Percentiles rank a stretch among this genome's conserved stretches.
These are phyloP conservation scores for Eubucco bourcierii DNA, from an alignment of 2,113 vertebrate species.

Conservation along the genomic window DNA sequence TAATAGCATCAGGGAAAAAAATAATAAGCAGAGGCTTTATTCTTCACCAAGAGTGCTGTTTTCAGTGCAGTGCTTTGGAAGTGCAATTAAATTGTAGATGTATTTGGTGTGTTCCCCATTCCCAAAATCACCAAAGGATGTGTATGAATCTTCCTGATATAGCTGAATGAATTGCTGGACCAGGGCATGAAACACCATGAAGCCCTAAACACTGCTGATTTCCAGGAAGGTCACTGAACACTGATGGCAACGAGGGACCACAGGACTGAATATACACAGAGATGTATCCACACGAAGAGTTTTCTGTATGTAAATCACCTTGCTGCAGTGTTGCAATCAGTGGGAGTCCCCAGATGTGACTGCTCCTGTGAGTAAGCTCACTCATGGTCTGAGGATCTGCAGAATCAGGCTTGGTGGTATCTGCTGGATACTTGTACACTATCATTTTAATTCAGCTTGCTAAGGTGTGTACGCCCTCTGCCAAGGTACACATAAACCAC, in stretches of 20 bases:
- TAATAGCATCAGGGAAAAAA: neutral
- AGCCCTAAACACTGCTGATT: neutral
- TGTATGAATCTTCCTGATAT: neutral
- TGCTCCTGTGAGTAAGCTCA: neutral
- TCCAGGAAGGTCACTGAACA: neutral
- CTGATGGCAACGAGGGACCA: neutral
- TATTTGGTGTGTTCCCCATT: neutral
- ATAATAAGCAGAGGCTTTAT: neutral
- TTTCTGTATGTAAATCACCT: neutral
- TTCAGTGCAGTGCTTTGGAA: neutral
- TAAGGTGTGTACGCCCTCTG: neutral
- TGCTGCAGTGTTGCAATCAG: neutral
- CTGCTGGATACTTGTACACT: neutral
- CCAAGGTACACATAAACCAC: neutral
- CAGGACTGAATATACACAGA: fast-evolving
- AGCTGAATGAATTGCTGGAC: neutral
- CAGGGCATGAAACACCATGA: fast-evolving
- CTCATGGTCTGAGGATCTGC: neutral
- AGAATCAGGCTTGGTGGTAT: neutral
- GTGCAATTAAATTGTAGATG: neutral
- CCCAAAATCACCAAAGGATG: neutral
- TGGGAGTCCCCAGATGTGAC: neutral
- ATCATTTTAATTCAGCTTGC: neutral
- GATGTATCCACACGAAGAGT: fast-evolving
- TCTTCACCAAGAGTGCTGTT: neutral